These are phyloP conservation scores for Hystrix brachyura DNA, from an alignment of 2,113 vertebrate genomes.

Conservation along the genomic window DNA sequence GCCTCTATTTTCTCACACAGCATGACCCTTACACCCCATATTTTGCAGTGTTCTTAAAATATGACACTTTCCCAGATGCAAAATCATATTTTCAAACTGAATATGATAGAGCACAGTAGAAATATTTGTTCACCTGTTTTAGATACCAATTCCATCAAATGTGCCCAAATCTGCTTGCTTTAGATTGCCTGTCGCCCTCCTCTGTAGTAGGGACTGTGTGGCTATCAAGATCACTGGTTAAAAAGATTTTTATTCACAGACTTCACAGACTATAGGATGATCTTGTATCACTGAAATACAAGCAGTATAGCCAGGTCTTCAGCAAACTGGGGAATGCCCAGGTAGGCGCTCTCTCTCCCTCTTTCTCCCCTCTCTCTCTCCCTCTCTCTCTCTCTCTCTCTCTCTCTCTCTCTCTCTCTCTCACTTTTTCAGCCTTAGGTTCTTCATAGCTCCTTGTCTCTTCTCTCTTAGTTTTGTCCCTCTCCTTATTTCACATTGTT, in stretches of 20 bases:
- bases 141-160: background rate
- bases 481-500: background rate
- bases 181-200: background rate
- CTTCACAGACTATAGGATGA: background rate
- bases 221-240: background rate
- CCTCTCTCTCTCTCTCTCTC: too few species aligned
- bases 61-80: background rate
- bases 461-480: background rate
- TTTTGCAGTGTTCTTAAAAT: background rate
- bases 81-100: background rate
- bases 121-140: background rate
- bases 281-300: background rate
- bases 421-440: background rate
- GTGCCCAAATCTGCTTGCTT: background rate
- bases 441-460: fast-evolving
- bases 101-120: background rate
- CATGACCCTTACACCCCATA: too few species aligned
- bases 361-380: too few species aligned
- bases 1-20: background rate
- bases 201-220: background rate
- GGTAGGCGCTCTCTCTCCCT: too few species aligned
- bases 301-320: too few species aligned
- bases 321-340: too few species aligned
- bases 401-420: background rate
- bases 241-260: background rate